Base-by-base conservation (phyloP, 2,113 vertebrate genomes). In the Lasiurus cinereus region DNA sequence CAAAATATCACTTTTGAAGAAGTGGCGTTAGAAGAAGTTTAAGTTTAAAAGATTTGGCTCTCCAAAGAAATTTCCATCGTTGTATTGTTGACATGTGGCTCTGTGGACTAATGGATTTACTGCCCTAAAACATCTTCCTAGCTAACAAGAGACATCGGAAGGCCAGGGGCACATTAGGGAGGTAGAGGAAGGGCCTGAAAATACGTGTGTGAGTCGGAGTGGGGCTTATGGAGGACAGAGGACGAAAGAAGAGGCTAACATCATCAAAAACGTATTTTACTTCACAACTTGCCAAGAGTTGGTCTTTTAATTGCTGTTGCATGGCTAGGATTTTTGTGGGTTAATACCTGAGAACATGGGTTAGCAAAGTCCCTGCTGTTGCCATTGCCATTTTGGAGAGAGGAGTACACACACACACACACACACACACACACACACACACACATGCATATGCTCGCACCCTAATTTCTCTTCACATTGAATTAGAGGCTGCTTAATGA, bases 291-390 rank as follows among this genome's bases (percentile, higher is more conserved):
- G 9, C 56, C 21, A 29, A 5, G 31, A 74, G n/a, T 79, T 85
- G 54, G 19, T 52, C 27, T 86, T 87, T 90, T 70, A 54, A 50
- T 74, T 83, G 73, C 27, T 21, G n/a, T 74, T 70, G 14, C 43
- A 8, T 21, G 36, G 27, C 33, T 56, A 31, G n/a, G 4, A 59
- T 52, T 79, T 43, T 67, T 3, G 77, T 62, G 39, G 36, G n/a
- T n/a, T 54, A 72, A 36, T 83, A 59, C 92, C 22, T 80, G 52
- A 77, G 36, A 83, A 18, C 31, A 10, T 39, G 56, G 33, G n/a
- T 93, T 86, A 74, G 56, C n/a, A 33, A 43, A 95, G n/a, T n/a
- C 72, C 52, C n/a, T 76, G 74, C 82, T 52, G 8, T 83, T 91
- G 73, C 36, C 46, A 19, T 64, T 79, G 83, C 52, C 33, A 66